These are phyloP conservation scores for Micropoecilia bifurca DNA, from an alignment of 2,797 vertebrate genomes.

Conservation along the genomic window DNA sequence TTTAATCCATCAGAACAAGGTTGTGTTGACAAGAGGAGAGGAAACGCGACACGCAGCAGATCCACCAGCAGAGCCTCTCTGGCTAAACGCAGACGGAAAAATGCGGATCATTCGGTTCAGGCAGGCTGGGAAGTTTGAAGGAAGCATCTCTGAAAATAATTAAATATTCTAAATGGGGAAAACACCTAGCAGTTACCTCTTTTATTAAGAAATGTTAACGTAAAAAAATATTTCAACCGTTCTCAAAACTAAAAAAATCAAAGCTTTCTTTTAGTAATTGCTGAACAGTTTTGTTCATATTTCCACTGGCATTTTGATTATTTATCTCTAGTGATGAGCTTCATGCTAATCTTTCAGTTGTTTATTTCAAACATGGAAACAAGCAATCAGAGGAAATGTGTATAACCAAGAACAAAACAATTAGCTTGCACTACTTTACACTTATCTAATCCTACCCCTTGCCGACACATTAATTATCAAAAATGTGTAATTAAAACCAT, in stretches of 20 bases:
- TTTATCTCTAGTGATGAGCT: neutral
- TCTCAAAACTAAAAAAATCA: neutral
- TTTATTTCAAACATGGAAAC: too few relatives aligned
- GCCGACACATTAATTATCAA: too few relatives aligned
- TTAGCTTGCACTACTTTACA: too few relatives aligned
- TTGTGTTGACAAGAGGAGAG: neutral
- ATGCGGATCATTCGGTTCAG: neutral
- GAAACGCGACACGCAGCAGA: neutral
- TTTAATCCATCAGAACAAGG: neutral
- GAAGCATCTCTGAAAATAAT: neutral
- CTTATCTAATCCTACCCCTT: too few relatives aligned
- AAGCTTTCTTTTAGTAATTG: neutral
- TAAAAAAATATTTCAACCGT: neutral
- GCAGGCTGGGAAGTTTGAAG: neutral
- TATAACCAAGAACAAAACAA: too few relatives aligned
- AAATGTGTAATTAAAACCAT: too few relatives aligned
- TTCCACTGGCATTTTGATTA: neutral
- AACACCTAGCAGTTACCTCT: neutral
- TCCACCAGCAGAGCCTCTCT: neutral
- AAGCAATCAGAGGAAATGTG: too few relatives aligned
- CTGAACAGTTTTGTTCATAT: neutral
- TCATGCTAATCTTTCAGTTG: neutral
- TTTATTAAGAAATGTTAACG: neutral
- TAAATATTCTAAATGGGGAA: neutral
- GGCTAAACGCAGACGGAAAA: neutral